These are phyloP conservation scores for Bagarius yarrelli DNA, from an alignment of 2,113 vertebrate genomes.

Conservation along the genomic window DNA sequence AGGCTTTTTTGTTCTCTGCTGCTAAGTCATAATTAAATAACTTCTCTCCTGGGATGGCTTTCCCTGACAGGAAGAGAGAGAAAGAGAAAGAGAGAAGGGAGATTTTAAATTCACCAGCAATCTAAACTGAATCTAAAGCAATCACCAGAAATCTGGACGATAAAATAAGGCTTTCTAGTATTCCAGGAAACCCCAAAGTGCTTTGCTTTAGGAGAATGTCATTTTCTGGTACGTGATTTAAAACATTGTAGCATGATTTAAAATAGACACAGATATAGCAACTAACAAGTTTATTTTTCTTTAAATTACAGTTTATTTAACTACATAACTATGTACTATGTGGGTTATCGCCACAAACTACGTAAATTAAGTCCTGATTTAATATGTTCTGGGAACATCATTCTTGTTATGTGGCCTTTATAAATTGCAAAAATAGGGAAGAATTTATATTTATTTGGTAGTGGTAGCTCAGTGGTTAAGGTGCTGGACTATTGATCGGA, in stretches of 20 bases:
- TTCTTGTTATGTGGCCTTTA: not conserved
- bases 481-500: too few relatives aligned
- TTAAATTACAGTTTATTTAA: not conserved
- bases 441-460: not conserved
- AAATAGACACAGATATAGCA: not conserved
- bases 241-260: not conserved
- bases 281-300: not conserved
- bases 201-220: not conserved
- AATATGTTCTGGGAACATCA: not conserved
- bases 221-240: not conserved
- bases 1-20: conserved; percentile 40
- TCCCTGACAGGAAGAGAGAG: conserved; percentile 16
- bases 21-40: conserved; percentile 54
- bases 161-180: not conserved
- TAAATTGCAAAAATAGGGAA: too few relatives aligned
- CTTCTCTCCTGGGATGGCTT: conserved; percentile 42
- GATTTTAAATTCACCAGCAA: not conserved
- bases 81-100: not conserved
- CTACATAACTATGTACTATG: too few relatives aligned
- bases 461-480: too few relatives aligned
- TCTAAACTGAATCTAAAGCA: not conserved
- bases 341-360: not conserved
- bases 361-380: not conserved
- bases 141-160: too few relatives aligned
- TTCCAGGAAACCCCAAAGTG: not conserved